phyloP scores from a whole-genome alignment of 2,888 invertebrate species.

The Empis stercorea region DNA sequence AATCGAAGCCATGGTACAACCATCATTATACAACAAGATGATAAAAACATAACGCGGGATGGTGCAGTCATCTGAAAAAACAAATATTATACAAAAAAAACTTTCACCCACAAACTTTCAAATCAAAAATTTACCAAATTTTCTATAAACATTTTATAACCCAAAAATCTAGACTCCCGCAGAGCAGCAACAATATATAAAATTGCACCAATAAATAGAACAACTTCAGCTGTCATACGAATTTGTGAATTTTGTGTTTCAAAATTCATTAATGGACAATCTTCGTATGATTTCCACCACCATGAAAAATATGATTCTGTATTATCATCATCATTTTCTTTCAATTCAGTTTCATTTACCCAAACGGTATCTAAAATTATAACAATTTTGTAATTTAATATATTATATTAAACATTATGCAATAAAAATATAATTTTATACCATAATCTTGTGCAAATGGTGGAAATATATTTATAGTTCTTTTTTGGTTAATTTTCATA shows the following conservation, averaged over 20 bases:
- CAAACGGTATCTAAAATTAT: background rate
- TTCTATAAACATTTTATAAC: slow-evolving; percentile 86
- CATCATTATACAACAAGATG: slow-evolving; percentile 82
- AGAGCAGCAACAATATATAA: slow-evolving; percentile 74
- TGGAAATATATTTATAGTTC: background rate
- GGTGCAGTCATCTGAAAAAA: slow-evolving; percentile 66
- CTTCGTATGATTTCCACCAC: slow-evolving; percentile 32
- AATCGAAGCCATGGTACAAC: slow-evolving; percentile 73
- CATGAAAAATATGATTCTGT: slow-evolving; percentile 16
- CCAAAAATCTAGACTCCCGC: slow-evolving; percentile 80
- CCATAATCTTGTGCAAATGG: background rate
- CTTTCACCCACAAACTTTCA: background rate
- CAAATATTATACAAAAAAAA: background rate
- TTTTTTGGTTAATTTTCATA: background rate
- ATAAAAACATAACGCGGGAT: slow-evolving; percentile 83
- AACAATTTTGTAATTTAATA: no score
- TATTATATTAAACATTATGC: no score
- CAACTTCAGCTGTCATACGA: slow-evolving; percentile 62
- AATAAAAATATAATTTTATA: no score
- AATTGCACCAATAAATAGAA: slow-evolving; percentile 70
- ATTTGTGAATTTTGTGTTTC: slow-evolving; percentile 39
- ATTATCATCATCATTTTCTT: background rate
- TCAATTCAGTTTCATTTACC: slow-evolving; percentile 3
- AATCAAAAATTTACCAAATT: slow-evolving; percentile 61
- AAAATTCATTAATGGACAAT: slow-evolving; percentile 33